Conservation (phyloP, 1,140 invertebrate genomes). For the Leptopilina boulardi region DNA sequence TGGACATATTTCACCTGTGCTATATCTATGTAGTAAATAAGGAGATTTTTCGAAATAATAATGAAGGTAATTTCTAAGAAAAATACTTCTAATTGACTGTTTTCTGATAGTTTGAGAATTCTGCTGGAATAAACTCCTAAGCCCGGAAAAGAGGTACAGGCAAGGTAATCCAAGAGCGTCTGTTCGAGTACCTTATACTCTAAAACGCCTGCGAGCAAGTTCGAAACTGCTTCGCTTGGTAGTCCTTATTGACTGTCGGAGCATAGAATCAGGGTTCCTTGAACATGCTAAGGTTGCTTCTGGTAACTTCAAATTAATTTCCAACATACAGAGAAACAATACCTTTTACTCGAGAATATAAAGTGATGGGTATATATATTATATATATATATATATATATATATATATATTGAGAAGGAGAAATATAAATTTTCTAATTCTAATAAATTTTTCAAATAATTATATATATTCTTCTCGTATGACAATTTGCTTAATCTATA, state of each 20-base stretch:
- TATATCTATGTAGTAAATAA: too few relatives aligned
- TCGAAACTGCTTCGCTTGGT: conserved; percentile 72
- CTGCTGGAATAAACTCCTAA: neutral
- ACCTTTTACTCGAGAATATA: conserved; percentile 56
- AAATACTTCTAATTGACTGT: conserved; percentile 5
- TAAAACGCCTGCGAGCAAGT: conserved; percentile 62
- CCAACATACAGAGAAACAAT: conserved; percentile 69
- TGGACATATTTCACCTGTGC: too few relatives aligned
- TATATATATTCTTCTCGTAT: too few relatives aligned
- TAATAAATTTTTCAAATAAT: too few relatives aligned
- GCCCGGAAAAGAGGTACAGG: neutral
- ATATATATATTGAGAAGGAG: too few relatives aligned
- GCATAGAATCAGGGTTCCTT: conserved; percentile 60
- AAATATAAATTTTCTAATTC: too few relatives aligned
- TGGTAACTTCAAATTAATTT: conserved; percentile 73
- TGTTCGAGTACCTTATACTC: conserved; percentile 66
- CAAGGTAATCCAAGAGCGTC: conserved; percentile 46
- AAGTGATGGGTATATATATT: too few relatives aligned
- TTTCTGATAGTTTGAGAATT: neutral
- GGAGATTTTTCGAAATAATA: too few relatives aligned
- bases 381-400: too few relatives aligned
- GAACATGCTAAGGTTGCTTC: conserved; percentile 63
- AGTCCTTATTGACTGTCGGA: conserved; percentile 71
- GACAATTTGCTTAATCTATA: too few relatives aligned
- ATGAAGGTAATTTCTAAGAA: neutral